Percentiles rank a stretch among this genome's conserved stretches.
These are phyloP conservation scores for Thymallus thymallus DNA, from an alignment of 2,113 vertebrate species.

Conservation along the genomic window DNA sequence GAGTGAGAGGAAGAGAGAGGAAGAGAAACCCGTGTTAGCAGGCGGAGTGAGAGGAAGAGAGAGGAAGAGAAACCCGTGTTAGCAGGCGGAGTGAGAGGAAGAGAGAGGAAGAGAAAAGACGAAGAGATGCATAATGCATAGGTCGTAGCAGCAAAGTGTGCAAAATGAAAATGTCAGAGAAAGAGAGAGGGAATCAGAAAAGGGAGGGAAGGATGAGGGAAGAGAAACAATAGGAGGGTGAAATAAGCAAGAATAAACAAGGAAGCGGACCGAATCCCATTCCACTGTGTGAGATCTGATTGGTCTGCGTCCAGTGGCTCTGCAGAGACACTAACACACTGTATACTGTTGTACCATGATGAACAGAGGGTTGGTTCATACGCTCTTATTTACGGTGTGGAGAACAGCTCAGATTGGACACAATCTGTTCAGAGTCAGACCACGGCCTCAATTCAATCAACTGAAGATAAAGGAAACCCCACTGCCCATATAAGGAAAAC, in stretches of 20 bases:
- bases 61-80: constrained; percentile 64
- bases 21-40: constrained; percentile 83
- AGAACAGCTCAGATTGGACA: too few species aligned
- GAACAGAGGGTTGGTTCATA: too few species aligned
- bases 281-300: constrained; percentile 80
- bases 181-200: constrained; percentile 27
- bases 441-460: too few species aligned
- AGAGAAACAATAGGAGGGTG: neutral
- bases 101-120: neutral
- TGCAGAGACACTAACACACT: neutral
- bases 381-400: too few species aligned
- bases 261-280: constrained; percentile 80
- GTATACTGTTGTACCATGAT: too few species aligned
- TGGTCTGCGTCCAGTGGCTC: constrained; percentile 66
- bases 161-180: constrained; percentile 93
- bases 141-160: constrained; percentile 93
- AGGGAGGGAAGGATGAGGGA: constrained; percentile 58
- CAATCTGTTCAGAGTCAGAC: too few species aligned
- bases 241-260: constrained; percentile 54
- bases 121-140: constrained; percentile 82
- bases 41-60: constrained; percentile 70
- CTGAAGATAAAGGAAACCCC: too few species aligned
- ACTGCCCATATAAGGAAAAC: too few species aligned
- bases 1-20: constrained; percentile 69
- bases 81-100: too few species aligned